Conservation (phyloP, 1,140 invertebrate genomes). For the Hypothenemus hampei region DNA sequence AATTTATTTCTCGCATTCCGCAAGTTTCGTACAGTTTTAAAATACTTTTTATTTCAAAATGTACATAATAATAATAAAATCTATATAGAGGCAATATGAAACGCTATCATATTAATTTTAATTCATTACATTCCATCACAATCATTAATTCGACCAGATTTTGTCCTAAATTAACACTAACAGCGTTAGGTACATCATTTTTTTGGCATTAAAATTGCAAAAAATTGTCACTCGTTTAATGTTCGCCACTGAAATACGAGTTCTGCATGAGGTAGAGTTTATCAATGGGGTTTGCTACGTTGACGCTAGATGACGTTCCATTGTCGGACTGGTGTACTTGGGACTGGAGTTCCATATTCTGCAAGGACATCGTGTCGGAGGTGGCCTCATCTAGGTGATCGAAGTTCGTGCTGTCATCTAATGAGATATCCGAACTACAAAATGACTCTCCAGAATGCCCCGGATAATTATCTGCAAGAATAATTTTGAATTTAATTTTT, state of each 20-base stretch:
- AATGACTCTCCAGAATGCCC: conserved; percentile 84
- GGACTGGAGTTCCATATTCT: conserved; percentile 59
- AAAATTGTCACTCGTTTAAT: conserved; percentile 38
- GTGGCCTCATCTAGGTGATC: conserved; percentile 72
- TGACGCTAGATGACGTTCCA: conserved; percentile 47
- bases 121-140: conserved; percentile 42
- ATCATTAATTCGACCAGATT: conserved; percentile 45
- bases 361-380: conserved; percentile 69
- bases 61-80: conserved; percentile 47
- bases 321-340: conserved; percentile 51
- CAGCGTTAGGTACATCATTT: background rate
- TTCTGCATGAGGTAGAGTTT: conserved; percentile 97
- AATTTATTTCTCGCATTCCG: background rate
- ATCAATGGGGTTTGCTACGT: conserved; percentile 83
- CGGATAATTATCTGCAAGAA: conserved; percentile 67
- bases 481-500: conserved; percentile 5
- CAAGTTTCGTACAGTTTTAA: conserved; percentile 7
- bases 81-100: conserved; percentile 43
- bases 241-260: conserved; percentile 80
- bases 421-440: conserved; percentile 81
- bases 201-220: conserved; percentile 5
- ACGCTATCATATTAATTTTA: conserved; percentile 42
- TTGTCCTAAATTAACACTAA: conserved; percentile 9
- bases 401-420: conserved; percentile 76
- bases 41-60: conserved; percentile 46